A percentile compares a stretch with the other conserved stretches of the same genome.
Conservation (phyloP, 2,113 vertebrate species). For the Vombatus ursinus region DNA sequence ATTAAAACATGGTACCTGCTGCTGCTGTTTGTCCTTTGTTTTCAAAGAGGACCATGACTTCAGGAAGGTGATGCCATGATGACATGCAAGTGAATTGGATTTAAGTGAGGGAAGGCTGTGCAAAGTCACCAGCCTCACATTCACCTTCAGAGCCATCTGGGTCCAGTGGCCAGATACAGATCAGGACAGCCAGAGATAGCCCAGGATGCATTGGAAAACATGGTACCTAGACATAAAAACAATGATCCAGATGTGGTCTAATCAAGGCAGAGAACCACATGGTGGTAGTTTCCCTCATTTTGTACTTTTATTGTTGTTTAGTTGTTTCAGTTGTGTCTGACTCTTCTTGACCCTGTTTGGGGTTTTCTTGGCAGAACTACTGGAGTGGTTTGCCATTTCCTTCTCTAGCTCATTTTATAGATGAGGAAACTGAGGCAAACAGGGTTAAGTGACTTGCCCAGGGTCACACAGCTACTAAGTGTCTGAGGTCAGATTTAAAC, state of each 20-base stretch:
- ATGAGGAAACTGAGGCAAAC: neutral
- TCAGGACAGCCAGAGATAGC: no score
- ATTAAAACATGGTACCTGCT: neutral
- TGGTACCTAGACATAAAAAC: neutral
- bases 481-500: neutral
- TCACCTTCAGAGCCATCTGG: no score
- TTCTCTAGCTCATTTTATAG: neutral
- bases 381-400: neutral
- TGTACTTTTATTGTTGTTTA: neutral
- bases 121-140: no score
- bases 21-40: no score
- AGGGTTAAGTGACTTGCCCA: neutral
- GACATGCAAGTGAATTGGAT: no score
- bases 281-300: neutral
- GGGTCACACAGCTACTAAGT: neutral
- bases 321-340: neutral
- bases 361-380: neutral
- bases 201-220: neutral
- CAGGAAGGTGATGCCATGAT: no score
- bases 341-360: neutral
- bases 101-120: no score
- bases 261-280: neutral
- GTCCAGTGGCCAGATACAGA: no score
- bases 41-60: no score
- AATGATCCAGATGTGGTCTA: neutral